These are phyloP conservation scores for Sarcophaga bullata DNA, from an alignment of 1,140 invertebrate genomes.

Conservation along the genomic window DNA sequence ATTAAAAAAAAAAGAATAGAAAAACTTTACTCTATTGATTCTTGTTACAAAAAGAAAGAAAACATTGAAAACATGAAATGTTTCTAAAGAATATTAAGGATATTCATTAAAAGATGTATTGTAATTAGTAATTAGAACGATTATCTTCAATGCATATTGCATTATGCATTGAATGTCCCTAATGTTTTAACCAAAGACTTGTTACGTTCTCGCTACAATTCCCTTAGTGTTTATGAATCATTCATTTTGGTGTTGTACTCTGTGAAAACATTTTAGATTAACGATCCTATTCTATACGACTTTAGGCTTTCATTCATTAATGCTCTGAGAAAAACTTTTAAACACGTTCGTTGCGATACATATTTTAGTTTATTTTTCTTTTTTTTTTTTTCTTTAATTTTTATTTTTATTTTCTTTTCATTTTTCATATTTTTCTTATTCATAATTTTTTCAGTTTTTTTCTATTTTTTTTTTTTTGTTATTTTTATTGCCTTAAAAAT, in stretches of 20 bases:
- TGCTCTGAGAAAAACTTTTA: neutral
- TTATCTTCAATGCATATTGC: too few species aligned
- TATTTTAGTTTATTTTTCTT: neutral
- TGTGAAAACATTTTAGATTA: neutral
- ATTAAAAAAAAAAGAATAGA: too few species aligned
- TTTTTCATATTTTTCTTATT: neutral
- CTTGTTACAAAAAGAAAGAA: neutral
- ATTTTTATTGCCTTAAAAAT: neutral
- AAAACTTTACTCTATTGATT: constrained; percentile 12
- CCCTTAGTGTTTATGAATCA: too few species aligned
- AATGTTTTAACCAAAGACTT: too few species aligned
- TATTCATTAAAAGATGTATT: too few species aligned
- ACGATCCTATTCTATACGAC: neutral
- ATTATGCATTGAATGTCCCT: too few species aligned
- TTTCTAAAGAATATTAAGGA: too few species aligned
- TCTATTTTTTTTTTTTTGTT: neutral
- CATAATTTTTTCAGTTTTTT: neutral
- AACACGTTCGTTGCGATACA: neutral
- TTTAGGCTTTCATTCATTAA: constrained; percentile 15
- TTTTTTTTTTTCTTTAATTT: neutral
- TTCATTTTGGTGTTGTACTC: too few species aligned
- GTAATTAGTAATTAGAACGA: too few species aligned
- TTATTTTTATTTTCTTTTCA: neutral
- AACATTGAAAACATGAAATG: too few species aligned
- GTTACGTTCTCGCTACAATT: too few species aligned